phyloP scores from a whole-genome alignment of 2,797 vertebrate species.

The Heterohyrax brucei region DNA sequence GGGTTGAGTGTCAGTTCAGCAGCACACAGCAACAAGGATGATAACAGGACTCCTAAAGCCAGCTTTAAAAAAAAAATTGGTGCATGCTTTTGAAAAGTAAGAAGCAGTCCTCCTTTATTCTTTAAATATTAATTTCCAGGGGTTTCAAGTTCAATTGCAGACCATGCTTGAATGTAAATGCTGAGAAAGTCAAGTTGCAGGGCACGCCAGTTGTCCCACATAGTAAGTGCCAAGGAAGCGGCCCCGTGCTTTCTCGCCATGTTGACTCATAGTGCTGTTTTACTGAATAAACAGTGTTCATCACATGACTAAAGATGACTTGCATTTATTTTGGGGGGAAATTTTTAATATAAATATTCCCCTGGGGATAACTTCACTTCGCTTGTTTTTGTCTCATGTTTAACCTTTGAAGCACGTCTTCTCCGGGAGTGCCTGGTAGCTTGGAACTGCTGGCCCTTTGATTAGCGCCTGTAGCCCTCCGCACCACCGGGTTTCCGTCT shows the following conservation, averaged over 20 bases:
- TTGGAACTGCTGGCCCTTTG: too few species aligned
- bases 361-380: not conserved
- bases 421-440: not conserved
- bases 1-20: not conserved
- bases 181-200: not conserved
- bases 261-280: not conserved
- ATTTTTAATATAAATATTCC: not conserved
- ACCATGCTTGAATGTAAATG: not conserved
- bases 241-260: not conserved
- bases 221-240: not conserved
- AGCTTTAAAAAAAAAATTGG: not conserved
- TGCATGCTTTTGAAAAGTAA: not conserved
- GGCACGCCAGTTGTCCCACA: not conserved
- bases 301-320: not conserved
- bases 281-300: not conserved
- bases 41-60: not conserved
- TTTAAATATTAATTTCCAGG: not conserved
- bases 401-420: constrained; percentile 45
- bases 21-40: not conserved
- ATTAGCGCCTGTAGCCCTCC: too few species aligned
- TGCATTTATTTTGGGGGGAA: not conserved
- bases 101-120: not conserved
- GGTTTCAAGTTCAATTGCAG: not conserved
- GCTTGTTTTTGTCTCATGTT: not conserved
- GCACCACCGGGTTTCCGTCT: not conserved